A percentile compares a stretch with the other conserved stretches of the same genome.
phyloP scores from a whole-genome alignment of 2,113 vertebrate genomes.

The Tylochromis polylepis region DNA sequence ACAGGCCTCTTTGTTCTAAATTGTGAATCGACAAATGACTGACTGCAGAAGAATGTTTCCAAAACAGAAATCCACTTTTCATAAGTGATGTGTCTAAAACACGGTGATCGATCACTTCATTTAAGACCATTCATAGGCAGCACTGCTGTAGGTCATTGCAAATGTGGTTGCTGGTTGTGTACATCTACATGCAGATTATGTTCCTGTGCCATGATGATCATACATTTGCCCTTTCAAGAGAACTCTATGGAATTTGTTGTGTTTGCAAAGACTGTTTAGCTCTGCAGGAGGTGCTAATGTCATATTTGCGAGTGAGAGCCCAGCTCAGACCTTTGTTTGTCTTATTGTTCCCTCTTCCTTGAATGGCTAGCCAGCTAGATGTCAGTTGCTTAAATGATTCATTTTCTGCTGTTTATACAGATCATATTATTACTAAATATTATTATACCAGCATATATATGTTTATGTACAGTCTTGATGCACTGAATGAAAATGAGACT shows the following conservation, averaged over 20 bases:
- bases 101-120: neutral
- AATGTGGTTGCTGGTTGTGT: neutral
- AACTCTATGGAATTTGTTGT: neutral
- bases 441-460: neutral
- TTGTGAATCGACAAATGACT: rapidly evolving
- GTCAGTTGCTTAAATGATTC: neutral
- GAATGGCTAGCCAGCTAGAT: neutral
- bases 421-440: neutral
- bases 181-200: neutral
- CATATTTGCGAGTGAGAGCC: neutral
- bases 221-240: neutral
- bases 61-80: neutral
- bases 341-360: neutral
- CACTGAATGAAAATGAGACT: neutral
- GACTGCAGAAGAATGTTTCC: neutral
- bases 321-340: neutral
- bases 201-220: rapidly evolving
- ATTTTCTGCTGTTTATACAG: too few species aligned
- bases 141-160: neutral
- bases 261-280: neutral
- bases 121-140: neutral
- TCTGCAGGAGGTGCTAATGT: neutral
- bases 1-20: neutral
- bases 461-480: neutral
- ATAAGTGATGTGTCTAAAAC: neutral